Conservation (phyloP, 1,140 invertebrate species). For the Bombus pascuorum region DNA sequence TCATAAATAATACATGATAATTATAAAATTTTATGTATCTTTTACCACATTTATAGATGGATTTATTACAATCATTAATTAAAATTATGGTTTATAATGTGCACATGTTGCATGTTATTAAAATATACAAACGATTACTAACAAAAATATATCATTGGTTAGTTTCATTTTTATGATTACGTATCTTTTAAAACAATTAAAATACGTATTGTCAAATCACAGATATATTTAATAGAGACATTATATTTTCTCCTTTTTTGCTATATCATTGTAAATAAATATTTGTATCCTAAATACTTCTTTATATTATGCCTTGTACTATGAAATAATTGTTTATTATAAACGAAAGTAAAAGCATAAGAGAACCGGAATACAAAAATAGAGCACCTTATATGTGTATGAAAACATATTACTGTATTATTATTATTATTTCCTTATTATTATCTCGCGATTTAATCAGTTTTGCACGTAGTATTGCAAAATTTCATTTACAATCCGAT, state of each 20-base stretch:
- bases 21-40: too few relatives aligned
- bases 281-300: not conserved
- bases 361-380: not conserved
- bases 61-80: too few relatives aligned
- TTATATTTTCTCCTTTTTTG: too few relatives aligned
- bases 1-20: too few relatives aligned
- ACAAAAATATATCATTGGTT: not conserved
- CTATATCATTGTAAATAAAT: not conserved
- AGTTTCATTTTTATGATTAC: not conserved
- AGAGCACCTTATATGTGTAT: too few relatives aligned
- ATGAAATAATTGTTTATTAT: not conserved
- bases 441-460: not conserved
- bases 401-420: too few relatives aligned
- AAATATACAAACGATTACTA: not conserved
- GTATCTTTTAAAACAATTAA: not conserved
- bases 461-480: not conserved
- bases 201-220: not conserved
- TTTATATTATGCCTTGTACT: not conserved
- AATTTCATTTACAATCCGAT: constrained; percentile 11
- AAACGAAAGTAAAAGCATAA: not conserved
- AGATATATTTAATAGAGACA: not conserved
- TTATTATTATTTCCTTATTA: constrained; percentile 3
- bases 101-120: too few relatives aligned
- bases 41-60: too few relatives aligned
- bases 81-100: too few relatives aligned